Evolutionary conservation across 1,140 invertebrate species (phyloP).

Genomic region (Drosophila sturtevanti): DNA sequence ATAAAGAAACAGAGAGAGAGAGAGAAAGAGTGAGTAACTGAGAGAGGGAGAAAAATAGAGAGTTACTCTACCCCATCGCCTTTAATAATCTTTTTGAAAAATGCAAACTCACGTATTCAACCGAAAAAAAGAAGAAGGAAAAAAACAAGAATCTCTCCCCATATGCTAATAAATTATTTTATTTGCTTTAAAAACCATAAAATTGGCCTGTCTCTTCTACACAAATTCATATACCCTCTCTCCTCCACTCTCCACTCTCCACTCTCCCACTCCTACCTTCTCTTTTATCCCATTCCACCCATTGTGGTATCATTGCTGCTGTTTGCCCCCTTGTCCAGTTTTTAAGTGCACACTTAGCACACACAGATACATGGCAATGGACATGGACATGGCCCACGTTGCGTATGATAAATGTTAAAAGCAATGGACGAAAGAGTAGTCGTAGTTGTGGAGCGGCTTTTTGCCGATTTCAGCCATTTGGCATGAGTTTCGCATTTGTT

Average conservation of each 20-base stretch:
- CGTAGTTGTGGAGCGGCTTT: conserved; percentile 16
- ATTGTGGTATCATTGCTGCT: too few species aligned
- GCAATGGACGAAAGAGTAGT: conserved; percentile 34
- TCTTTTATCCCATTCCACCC: too few species aligned
- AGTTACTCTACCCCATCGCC: neutral
- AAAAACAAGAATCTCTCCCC: conserved; percentile 17
- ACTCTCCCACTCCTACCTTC: too few species aligned
- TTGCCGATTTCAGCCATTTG: conserved; percentile 25
- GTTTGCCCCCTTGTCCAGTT: conserved; percentile 7
- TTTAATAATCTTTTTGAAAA: conserved; percentile 37
- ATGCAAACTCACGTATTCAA: conserved; percentile 29
- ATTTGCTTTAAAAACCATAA: conserved; percentile 55
- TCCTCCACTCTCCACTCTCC: too few species aligned
- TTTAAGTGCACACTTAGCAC: conserved; percentile 56
- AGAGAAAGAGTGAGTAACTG: too few species aligned
- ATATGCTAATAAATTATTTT: conserved; percentile 61
- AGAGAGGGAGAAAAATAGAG: neutral
- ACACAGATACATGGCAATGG: conserved; percentile 10
- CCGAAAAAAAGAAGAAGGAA: conserved; percentile 14
- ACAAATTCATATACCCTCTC: neutral
- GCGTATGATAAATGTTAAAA: conserved; percentile 61
- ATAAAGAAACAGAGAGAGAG: too few species aligned
- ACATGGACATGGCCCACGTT: conserved; percentile 30
- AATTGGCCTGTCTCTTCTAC: conserved; percentile 24
- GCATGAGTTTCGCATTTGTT: neutral